Evolutionary conservation across 2,888 invertebrate species (phyloP).

Genomic region (Pseudanteris insignis): DNA sequence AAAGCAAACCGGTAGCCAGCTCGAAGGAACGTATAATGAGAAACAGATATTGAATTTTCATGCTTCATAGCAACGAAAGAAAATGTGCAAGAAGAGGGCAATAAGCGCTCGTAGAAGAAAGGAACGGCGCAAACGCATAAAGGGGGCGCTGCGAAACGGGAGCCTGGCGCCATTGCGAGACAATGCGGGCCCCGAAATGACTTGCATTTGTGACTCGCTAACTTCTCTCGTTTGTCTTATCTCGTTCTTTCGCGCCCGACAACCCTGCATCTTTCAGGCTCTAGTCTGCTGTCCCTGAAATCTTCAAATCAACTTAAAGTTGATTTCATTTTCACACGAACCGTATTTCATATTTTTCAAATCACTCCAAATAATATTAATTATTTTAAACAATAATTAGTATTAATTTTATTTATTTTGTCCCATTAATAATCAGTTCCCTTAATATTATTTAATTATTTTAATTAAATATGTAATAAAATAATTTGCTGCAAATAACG

Average conservation of each 20-base stretch:
- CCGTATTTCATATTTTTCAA: too few relatives aligned
- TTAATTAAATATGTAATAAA: too few relatives aligned
- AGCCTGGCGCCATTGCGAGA: conserved; percentile 64
- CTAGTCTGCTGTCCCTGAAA: too few relatives aligned
- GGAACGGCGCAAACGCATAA: conserved; percentile 20
- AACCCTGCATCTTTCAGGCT: conserved; percentile 39
- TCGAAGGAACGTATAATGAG: conserved; percentile 44
- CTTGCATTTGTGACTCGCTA: conserved; percentile 60
- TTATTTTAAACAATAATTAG: too few relatives aligned
- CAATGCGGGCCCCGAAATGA: conserved; percentile 59
- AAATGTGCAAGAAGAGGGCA: conserved; percentile 35
- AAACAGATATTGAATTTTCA: conserved; percentile 45
- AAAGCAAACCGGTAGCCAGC: conserved; percentile 37
- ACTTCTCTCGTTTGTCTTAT: conserved; percentile 44
- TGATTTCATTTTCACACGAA: too few relatives aligned
- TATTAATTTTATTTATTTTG: too few relatives aligned
- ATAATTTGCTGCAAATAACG: too few relatives aligned
- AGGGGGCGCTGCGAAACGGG: conserved; percentile 53
- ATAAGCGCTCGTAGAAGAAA: conserved; percentile 1
- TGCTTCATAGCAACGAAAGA: conserved; percentile 33
- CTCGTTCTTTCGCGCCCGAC: conserved; percentile 33
- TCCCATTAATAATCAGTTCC: too few relatives aligned
- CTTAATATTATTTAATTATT: too few relatives aligned
- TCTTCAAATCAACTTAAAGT: too few relatives aligned
- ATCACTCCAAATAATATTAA: too few relatives aligned